Conservation (phyloP, 1,140 invertebrate species). For the Zaprionus africanus region DNA sequence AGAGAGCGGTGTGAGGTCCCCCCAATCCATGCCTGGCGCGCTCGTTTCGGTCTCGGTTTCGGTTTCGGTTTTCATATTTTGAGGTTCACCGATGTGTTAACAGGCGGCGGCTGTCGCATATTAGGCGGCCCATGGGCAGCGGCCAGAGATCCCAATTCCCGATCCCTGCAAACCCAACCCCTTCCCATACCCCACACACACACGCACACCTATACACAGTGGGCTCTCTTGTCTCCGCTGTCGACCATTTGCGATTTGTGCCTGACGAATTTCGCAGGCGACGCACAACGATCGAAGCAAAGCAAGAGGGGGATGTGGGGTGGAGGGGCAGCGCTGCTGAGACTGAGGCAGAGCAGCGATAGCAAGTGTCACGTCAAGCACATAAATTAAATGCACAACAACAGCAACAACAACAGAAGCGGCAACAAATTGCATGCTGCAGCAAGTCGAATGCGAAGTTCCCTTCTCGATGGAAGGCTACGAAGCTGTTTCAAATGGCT, state of each 20-base stretch:
- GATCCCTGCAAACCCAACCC: background rate
- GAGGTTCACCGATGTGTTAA: conserved; percentile 80
- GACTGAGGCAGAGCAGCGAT: conserved; percentile 18
- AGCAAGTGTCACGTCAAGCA: conserved; percentile 81
- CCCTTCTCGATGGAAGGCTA: background rate
- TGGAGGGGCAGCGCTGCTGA: background rate
- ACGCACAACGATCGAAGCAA: background rate
- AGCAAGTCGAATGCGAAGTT: conserved; percentile 8
- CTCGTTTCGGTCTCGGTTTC: conserved; percentile 73
- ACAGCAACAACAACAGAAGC: conserved; percentile 32
- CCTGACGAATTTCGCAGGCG: conserved; percentile 47
- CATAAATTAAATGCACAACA: conserved; percentile 75
- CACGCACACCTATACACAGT: background rate
- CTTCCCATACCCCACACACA: background rate
- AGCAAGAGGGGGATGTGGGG: background rate
- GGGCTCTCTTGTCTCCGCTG: background rate
- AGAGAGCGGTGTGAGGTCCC: conserved; percentile 51
- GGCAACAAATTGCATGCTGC: background rate
- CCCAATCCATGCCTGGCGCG: conserved; percentile 33
- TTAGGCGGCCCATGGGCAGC: conserved; percentile 52
- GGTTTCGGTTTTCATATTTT: conserved; percentile 81
- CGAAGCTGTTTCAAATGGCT: background rate
- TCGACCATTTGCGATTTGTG: conserved; percentile 20
- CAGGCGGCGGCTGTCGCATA: conserved; percentile 78
- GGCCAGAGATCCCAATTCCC: conserved; percentile 12